Conservation (phyloP, 2,113 vertebrate species). For the Cyanistes caeruleus region DNA sequence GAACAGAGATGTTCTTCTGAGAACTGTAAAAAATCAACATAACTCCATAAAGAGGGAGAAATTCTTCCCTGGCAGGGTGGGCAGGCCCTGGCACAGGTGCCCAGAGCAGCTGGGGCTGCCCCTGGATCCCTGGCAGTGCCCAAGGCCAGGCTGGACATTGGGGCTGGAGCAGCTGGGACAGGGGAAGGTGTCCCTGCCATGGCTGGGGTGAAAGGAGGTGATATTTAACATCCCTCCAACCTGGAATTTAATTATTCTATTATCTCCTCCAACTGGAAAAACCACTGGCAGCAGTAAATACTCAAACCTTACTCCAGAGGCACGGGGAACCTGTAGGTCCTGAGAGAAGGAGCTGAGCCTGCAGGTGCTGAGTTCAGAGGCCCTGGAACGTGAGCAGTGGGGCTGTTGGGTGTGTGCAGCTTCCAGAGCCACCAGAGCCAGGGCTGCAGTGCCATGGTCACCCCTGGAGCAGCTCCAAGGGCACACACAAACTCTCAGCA, state of each 20-base stretch:
- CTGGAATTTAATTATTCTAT: not conserved
- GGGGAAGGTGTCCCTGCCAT: not conserved
- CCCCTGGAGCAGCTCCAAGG: not conserved
- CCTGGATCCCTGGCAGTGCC: not conserved
- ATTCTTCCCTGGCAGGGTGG: accelerated
- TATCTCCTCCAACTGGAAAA: not conserved
- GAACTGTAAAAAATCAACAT: not conserved
- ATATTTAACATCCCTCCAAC: not conserved
- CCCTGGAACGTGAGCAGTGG: too few species aligned
- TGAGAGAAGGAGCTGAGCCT: not conserved
- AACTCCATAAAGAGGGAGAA: not conserved
- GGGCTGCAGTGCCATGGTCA: not conserved
- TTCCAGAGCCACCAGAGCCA: not conserved
- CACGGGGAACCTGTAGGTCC: not conserved
- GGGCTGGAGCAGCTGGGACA: not conserved
- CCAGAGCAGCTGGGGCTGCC: not conserved
- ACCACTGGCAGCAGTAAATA: not conserved
- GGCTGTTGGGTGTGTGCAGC: not conserved
- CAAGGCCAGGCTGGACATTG: not conserved
- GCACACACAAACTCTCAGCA: not conserved
- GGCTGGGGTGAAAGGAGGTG: not conserved
- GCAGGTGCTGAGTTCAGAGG: not conserved
- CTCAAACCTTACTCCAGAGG: not conserved
- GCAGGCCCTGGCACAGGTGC: not conserved
- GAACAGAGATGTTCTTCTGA: not conserved